Base-by-base conservation (phyloP, 2,888 invertebrate species). In the Synergus laeviventris region DNA sequence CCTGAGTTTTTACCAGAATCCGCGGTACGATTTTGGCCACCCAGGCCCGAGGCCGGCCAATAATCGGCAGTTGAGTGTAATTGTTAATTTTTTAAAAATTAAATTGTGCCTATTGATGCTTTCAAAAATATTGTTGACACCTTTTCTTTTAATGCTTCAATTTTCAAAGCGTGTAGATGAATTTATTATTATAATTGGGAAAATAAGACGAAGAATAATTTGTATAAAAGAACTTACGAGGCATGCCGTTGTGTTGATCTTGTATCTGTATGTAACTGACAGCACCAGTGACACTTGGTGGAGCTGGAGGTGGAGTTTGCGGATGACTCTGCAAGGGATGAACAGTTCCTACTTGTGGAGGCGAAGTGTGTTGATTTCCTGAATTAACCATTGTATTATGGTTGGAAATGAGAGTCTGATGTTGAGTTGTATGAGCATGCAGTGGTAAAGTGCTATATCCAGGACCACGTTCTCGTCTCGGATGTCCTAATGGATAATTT, bases 371-470 rank as follows among this genome's bases (percentile, higher is more conserved):
- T 76, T 92, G 92, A 66, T 90, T 89, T 86, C 84, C 66, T 42
- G 84, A 76, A 74, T 85, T 85, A 36, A 84, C 60, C 42, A 91
- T 79, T 87, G 89, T 21, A 84, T 86, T 86, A 81, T 90, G 84
- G 79, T 86, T 86, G 54, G 86, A 76, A 81, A 83, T 85, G 70
- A 89, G 88, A 81, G 86, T 76, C 2, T 85, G 60, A 39, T 89
- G 89, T 42, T 86, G 84, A 4, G 87, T 86, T 1, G 88, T 88
- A 73, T 91, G 90, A 70, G 87, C 86, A 75, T 91, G 91, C 54
- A 97, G 94, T 0, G 97, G 97, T 79, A 97, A 90, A 2, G 97
- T 96, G 85, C 97, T 96, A 90, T 97, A 97, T 0, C 97, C 97
- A 2, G 96, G 95, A 24, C 95, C 95, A 49, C 95, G 93, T 76